Percentiles rank a stretch among this genome's conserved stretches.
Conservation (phyloP, 2,113 vertebrate species). For the Psittacara wagleri region DNA sequence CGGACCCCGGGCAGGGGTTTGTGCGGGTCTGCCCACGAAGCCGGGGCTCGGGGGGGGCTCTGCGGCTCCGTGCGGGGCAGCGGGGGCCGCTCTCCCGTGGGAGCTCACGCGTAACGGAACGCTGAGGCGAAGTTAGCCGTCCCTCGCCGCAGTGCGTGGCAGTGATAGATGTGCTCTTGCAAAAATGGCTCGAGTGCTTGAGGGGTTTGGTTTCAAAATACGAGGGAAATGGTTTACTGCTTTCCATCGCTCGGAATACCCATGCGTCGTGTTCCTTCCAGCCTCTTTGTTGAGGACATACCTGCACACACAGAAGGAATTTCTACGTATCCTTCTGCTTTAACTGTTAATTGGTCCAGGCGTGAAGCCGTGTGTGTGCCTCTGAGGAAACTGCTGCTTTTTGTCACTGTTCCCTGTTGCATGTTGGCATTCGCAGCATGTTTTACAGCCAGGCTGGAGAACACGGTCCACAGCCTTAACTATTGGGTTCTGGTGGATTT, state of each 20-base stretch:
- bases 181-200: background rate
- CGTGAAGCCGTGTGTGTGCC: background rate
- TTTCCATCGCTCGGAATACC: background rate
- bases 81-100: background rate
- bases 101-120: background rate
- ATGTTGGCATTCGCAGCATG: fast-evolving
- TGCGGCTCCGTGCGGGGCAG: background rate
- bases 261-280: fast-evolving
- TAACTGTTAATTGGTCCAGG: background rate
- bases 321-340: background rate
- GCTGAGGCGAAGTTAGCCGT: background rate
- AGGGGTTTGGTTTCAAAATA: fast-evolving
- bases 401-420: background rate
- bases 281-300: background rate
- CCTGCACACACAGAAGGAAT: background rate
- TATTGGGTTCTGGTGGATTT: background rate
- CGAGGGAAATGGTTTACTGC: fast-evolving
- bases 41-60: background rate
- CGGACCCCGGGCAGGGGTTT: background rate
- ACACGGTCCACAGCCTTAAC: fast-evolving
- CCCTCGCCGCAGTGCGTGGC: background rate
- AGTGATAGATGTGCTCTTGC: background rate
- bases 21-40: background rate
- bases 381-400: background rate
- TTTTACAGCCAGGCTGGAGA: background rate